These are phyloP conservation scores for Tympanoctomys barrerae DNA, from an alignment of 2,797 vertebrate genomes.

Conservation along the genomic window DNA sequence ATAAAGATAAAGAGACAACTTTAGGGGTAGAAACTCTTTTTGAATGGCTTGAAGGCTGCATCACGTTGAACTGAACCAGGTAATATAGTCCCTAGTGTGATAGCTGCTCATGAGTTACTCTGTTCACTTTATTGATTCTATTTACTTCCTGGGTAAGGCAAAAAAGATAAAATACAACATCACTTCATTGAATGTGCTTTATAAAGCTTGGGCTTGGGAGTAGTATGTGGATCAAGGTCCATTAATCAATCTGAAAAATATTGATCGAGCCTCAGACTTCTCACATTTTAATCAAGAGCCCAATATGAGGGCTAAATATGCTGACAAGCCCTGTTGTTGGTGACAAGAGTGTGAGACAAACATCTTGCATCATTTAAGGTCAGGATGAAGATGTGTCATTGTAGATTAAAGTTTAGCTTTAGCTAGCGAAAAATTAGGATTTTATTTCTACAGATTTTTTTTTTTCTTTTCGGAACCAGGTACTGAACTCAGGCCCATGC, in stretches of 20 bases:
- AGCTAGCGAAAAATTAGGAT: constrained; percentile 17
- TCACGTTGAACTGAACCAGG: not conserved
- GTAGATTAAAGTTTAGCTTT: constrained; percentile 48
- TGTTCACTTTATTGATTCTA: constrained; percentile 62
- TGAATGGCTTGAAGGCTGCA: not conserved
- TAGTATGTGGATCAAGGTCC: constrained; percentile 21
- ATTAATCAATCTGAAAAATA: constrained; percentile 76
- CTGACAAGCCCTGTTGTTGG: constrained; percentile 41
- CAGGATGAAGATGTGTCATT: not conserved
- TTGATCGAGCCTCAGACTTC: constrained; percentile 72
- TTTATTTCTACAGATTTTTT: constrained; percentile 22
- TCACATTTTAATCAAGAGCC: constrained; percentile 64
- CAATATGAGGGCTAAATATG: not conserved
- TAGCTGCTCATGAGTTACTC: constrained; percentile 31
- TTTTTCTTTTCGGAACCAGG: too few relatives aligned
- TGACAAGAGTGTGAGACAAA: constrained; percentile 64
- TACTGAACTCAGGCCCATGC: too few relatives aligned
- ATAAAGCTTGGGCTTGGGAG: constrained; percentile 58
- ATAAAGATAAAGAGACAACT: not conserved
- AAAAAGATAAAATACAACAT: constrained; percentile 56
- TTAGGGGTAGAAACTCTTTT: not conserved
- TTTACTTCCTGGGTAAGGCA: constrained; percentile 65
- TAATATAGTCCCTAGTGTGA: not conserved
- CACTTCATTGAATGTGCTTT: constrained; percentile 55
- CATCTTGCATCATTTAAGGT: constrained; percentile 50